A percentile compares a stretch with the other conserved stretches of the same genome.
These are phyloP conservation scores for Cynopterus brachyotis DNA, from an alignment of 2,113 vertebrate species.

Conservation along the genomic window DNA sequence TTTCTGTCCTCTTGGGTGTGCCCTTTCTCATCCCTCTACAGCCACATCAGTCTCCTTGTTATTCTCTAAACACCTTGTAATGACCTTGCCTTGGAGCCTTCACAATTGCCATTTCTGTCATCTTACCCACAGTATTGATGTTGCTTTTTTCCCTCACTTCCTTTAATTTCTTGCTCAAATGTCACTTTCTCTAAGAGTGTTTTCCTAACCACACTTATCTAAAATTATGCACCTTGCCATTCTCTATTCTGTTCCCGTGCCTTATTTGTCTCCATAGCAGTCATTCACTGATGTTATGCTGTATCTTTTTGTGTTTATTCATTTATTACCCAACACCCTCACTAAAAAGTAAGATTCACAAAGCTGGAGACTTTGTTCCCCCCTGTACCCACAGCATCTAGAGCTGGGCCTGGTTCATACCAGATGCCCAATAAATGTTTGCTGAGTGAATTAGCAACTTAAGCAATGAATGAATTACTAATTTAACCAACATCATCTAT, in stretches of 20 bases:
- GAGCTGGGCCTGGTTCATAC: background rate
- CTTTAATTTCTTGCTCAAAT: background rate
- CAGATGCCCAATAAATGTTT: conserved; percentile 22
- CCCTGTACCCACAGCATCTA: background rate
- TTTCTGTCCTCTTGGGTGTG: background rate
- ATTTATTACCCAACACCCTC: background rate
- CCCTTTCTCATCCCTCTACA: background rate
- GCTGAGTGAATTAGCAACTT: conserved; percentile 45
- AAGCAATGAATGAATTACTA: background rate
- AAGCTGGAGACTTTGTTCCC: background rate
- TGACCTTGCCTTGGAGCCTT: background rate
- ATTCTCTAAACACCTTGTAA: background rate
- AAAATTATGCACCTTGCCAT: background rate
- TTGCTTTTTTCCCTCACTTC: background rate
- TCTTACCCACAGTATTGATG: background rate
- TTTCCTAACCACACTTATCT: background rate
- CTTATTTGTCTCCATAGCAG: background rate
- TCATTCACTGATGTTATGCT: background rate
- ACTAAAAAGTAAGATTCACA: background rate
- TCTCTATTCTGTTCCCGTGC: background rate
- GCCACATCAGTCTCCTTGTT: background rate
- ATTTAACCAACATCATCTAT: background rate
- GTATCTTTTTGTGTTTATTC: background rate
- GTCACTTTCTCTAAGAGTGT: background rate
- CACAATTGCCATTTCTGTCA: background rate